A percentile compares a stretch with the other conserved stretches of the same genome.
Conservation (phyloP, 2,888 invertebrate genomes). For the Dynastes maya region DNA sequence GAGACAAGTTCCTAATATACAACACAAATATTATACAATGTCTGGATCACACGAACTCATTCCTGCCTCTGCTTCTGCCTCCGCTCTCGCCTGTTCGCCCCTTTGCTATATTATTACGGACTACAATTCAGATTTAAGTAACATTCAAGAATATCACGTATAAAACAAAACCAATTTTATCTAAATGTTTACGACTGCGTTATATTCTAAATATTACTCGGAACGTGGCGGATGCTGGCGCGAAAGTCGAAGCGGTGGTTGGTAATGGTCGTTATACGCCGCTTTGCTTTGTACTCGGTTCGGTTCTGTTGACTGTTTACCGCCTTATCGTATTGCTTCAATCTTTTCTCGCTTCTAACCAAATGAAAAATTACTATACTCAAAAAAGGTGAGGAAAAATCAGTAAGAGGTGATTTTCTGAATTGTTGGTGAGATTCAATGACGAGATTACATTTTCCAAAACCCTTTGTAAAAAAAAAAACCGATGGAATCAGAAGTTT, state of each 20-base stretch:
- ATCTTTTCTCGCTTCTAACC: constrained; percentile 13
- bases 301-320: constrained; percentile 27
- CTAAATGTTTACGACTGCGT: constrained; percentile 51
- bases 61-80: constrained; percentile 12
- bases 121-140: constrained; percentile 55
- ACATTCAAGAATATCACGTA: constrained; percentile 53
- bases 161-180: constrained; percentile 54
- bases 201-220: constrained; percentile 46
- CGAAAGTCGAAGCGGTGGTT: constrained; percentile 22
- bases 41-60: constrained; percentile 53
- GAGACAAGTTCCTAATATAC: constrained; percentile 54
- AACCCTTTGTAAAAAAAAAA: too few species aligned
- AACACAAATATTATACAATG: constrained; percentile 54
- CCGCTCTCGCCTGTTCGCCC: constrained; percentile 17
- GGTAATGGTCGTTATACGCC: constrained; percentile 11
- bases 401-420: too few species aligned
- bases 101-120: constrained; percentile 49
- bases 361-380: constrained; percentile 13
- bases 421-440: too few species aligned
- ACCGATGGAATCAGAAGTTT: too few species aligned
- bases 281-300: constrained; percentile 17
- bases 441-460: too few species aligned
- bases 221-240: constrained; percentile 28
- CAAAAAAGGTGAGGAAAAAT: not conserved
- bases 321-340: constrained; percentile 8